Base-by-base conservation (phyloP, 2,797 vertebrate genomes). In the Dromococcyx pavoninus region DNA sequence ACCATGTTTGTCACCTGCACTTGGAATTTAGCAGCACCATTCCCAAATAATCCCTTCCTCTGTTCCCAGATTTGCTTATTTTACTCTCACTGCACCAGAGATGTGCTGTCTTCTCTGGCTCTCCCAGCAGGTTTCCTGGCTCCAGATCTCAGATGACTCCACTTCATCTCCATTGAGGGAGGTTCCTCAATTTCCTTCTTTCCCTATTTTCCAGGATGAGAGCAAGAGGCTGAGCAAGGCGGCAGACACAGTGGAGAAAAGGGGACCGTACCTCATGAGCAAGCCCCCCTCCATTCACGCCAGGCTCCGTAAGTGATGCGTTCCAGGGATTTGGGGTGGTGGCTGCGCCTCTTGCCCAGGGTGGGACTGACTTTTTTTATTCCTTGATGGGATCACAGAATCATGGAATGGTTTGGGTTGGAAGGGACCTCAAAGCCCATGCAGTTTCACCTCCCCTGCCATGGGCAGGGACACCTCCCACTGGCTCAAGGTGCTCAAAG, bases 221-320 rank as follows among this genome's bases (percentile, higher is more conserved):
- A 93, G 57, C 88, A 94, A 94, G 84, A 86, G 53, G 79, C 66
- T 25, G 25, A 93, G 11, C 76, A 88, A 86, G 58, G 69, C 13
- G 1, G 21, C 10, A 2, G 96, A 88, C 12, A 62, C 72, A 0
- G 84, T 98, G 92, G 99, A 99, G 97, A 99, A 99, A 93, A 98
- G 98, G 91, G 99, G 99, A 6, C 99, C 99, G 0, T 99, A 99
- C 96, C 97, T 99, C 97, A 98, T 99, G 98, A 98, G 97, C 95
- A 99, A 98, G 95, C 97, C 97, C 66, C 98, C 98, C 44, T 98
- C 99, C 44, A 96, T 99, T 91, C 99, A 99, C 83, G 97, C 98
- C 96, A 99, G 98, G 97, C 97, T 99, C 76, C 99, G 99, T 99
- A 97, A 99, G 99, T 97, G 90, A 72, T 18, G 35, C 23, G 4